Evolutionary conservation across 1,140 invertebrate genomes (phyloP).

Genomic region (Drosophila ercepeae): DNA sequence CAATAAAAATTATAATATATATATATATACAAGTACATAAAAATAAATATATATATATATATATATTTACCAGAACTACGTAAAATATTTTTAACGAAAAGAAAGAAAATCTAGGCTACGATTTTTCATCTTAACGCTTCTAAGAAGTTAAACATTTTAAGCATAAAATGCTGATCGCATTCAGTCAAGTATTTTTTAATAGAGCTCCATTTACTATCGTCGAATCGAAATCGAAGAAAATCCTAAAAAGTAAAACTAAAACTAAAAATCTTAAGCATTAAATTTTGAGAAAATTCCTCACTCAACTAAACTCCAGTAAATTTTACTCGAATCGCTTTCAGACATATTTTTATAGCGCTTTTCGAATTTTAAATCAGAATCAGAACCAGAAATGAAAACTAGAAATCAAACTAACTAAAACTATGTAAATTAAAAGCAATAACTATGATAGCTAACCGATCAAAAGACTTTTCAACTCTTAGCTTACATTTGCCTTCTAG

Average conservation of each 20-base stretch:
- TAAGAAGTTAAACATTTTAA: slow-evolving; percentile 71
- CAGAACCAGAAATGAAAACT: too few relatives aligned
- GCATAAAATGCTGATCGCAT: slow-evolving; percentile 69
- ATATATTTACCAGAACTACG: slow-evolving; percentile 72
- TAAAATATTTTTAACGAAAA: slow-evolving; percentile 64
- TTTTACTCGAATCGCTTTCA: slow-evolving; percentile 75
- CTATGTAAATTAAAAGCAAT: slow-evolving; percentile 68
- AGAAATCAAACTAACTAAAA: slow-evolving; percentile 29
- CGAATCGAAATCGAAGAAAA: slow-evolving; percentile 23
- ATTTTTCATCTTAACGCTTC: slow-evolving; percentile 76
- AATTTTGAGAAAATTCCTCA: slow-evolving; percentile 9
- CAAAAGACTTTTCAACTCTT: slow-evolving; percentile 76
- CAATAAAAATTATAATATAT: slow-evolving; percentile 22
- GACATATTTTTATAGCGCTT: slow-evolving; percentile 76
- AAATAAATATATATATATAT: slow-evolving; percentile 42
- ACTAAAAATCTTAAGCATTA: slow-evolving; percentile 14
- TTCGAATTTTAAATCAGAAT: slow-evolving; percentile 69
- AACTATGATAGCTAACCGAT: slow-evolving; percentile 63
- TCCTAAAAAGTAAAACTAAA: slow-evolving; percentile 3
- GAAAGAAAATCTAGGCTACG: slow-evolving; percentile 26
- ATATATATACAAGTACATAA: slow-evolving; percentile 29
- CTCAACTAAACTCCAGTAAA: slow-evolving; percentile 39
- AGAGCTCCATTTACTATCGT: slow-evolving; percentile 62
- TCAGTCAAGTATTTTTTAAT: slow-evolving; percentile 66
- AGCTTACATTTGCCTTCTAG: slow-evolving; percentile 81